phyloP scores from a whole-genome alignment of 2,113 vertebrate species.

The Corythornis madagascariensis region DNA sequence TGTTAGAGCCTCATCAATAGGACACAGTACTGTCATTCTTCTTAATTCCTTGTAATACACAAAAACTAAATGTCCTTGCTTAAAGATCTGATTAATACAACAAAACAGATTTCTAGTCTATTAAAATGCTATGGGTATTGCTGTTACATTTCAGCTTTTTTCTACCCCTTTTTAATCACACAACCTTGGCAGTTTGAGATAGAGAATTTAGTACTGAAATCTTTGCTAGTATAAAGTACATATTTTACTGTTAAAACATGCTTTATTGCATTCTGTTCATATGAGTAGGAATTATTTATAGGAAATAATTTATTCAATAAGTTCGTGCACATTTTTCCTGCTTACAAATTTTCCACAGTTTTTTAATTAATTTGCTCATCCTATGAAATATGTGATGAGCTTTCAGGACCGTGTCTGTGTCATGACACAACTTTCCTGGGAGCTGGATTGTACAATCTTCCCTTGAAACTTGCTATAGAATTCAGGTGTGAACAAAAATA shows the following conservation, averaged over 20 bases:
- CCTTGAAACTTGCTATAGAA: background rate
- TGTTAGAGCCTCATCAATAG: background rate
- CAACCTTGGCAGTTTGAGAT: background rate
- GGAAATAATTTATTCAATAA: background rate
- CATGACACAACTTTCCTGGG: background rate
- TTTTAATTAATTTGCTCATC: background rate
- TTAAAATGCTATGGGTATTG: background rate
- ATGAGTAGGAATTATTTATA: background rate
- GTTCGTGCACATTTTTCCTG: background rate
- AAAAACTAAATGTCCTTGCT: background rate
- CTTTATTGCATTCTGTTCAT: background rate
- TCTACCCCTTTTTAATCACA: background rate
- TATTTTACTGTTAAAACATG: background rate
- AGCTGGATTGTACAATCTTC: background rate
- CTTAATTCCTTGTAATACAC: background rate
- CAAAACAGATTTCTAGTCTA: background rate
- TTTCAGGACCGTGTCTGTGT: background rate
- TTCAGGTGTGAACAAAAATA: background rate
- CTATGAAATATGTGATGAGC: background rate
- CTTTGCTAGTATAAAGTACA: background rate
- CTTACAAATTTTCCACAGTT: background rate
- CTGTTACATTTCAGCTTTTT: background rate
- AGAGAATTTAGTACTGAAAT: background rate
- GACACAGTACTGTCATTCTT: background rate
- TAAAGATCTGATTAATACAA: constrained; percentile 8